Conservation (phyloP, 1,140 invertebrate species). For the Caenorhabditis brenneri region DNA sequence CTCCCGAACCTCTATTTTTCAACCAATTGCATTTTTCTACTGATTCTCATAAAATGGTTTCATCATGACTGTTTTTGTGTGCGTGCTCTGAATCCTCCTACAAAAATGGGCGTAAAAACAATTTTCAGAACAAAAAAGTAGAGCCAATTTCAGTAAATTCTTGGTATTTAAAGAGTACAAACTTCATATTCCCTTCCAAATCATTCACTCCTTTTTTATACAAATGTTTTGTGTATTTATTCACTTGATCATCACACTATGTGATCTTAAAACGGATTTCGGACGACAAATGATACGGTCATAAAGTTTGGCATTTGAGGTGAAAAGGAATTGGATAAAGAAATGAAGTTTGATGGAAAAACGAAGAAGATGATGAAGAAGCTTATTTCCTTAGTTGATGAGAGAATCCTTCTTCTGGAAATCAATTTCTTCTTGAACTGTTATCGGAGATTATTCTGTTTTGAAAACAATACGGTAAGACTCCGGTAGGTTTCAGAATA, state of each 20-base stretch:
- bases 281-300: constrained; percentile 30
- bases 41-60: not conserved
- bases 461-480: too few relatives aligned
- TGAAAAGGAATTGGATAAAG: not conserved
- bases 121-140: too few relatives aligned
- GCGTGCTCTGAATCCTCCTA: not conserved
- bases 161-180: not conserved
- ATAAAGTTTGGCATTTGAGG: constrained; percentile 33
- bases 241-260: not conserved
- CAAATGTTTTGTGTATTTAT: not conserved
- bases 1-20: not conserved
- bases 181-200: not conserved
- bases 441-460: too few relatives aligned
- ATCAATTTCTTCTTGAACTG: not conserved
- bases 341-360: not conserved
- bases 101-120: too few relatives aligned
- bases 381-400: not conserved
- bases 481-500: too few relatives aligned
- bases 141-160: not conserved
- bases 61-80: not conserved
- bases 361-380: not conserved
- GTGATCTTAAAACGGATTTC: not conserved
- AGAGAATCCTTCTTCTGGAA: not conserved
- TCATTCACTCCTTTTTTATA: not conserved
- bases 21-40: not conserved